Percentiles rank a stretch among this genome's conserved stretches.
These are phyloP conservation scores for Polypterus bichir DNA, from an alignment of 2,113 vertebrate genomes.

Conservation along the genomic window DNA sequence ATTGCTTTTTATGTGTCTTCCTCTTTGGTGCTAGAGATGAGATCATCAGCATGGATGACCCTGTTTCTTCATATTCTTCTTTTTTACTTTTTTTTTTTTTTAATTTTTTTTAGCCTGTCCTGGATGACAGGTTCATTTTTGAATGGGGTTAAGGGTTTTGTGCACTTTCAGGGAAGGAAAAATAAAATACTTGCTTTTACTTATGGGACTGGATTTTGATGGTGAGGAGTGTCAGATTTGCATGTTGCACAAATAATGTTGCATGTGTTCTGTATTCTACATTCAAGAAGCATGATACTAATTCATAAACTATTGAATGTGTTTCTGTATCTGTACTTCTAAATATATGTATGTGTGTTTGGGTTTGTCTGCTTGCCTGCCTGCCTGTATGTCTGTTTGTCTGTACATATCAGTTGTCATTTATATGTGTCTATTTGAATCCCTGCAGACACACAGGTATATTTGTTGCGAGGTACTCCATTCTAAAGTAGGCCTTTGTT, in stretches of 20 bases:
- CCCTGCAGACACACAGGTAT: no score
- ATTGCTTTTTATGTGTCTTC: conserved; percentile 24
- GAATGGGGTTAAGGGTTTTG: neutral
- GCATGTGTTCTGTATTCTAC: conserved; percentile 22
- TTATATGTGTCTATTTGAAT: no score
- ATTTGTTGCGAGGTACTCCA: no score
- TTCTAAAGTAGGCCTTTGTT: no score
- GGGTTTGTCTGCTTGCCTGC: no score
- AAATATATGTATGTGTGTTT: no score
- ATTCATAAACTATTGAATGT: no score
- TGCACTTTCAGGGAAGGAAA: conserved; percentile 14
- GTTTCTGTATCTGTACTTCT: no score
- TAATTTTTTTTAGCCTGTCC: conserved; percentile 40
- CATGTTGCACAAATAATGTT: conserved; percentile 39
- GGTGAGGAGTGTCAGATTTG: conserved; percentile 52
- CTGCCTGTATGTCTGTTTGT: no score
- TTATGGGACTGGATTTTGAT: conserved; percentile 36
- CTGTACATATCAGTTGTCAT: no score
- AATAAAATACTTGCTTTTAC: conserved; percentile 4
- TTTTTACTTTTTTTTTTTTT: no score
- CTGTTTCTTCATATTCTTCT: conserved; percentile 2
- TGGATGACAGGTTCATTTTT: conserved; percentile 30
- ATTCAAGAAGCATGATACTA: no score
- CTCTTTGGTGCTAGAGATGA: conserved; percentile 29
- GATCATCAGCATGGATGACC: conserved; percentile 41